Base-by-base conservation (phyloP, 2,888 invertebrate species). In the Ctenicera cuprea region DNA sequence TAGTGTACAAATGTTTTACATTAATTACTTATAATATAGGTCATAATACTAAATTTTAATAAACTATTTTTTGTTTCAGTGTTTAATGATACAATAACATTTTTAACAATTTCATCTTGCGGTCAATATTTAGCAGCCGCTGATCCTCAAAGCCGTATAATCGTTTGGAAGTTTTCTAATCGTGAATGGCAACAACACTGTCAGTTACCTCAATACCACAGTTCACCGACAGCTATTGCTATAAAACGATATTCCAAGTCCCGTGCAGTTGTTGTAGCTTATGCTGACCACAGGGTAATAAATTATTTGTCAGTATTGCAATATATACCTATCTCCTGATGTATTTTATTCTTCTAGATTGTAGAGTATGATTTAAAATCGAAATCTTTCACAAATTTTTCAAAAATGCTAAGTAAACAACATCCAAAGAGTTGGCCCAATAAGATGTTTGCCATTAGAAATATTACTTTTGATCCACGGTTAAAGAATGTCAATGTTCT, bases 261-360 rank as follows among this genome's bases (percentile, higher is more conserved):
- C 50, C 85, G 97, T 7, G 89, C 95, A 37, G 89, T 94, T 9
- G 91, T 91, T 1, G 89, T 94, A 9, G 91, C 91, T 1, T 96
- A 96, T 87, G 90, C 94, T 0, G 94, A 97, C 88, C 93, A 94
- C 80, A 94, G 92, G 90, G 95, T 94, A 85, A 82, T 82, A 77
- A 43, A 20, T 22, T 12, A 22, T 38, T 22, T 9, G n/a, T 18
- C 7, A 5, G 43, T 41, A 8, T 2, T 16, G 48, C 3, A 48
- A 48, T 8, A 9, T 48, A 48, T 20, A n/a, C n/a, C 26, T 38
- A 8, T 3, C 2, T 38, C 1, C 9, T 4, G 11, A n/a, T 38
- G 9, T 20, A 20, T 50, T 18, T 26, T 8, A 12, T 16, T 26
- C 14, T 88, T 87, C 20, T 85, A 94, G 93, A 89, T 96, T 73